These are phyloP conservation scores for Chelonus insularis DNA, from an alignment of 1,140 invertebrate species.

Conservation along the genomic window DNA sequence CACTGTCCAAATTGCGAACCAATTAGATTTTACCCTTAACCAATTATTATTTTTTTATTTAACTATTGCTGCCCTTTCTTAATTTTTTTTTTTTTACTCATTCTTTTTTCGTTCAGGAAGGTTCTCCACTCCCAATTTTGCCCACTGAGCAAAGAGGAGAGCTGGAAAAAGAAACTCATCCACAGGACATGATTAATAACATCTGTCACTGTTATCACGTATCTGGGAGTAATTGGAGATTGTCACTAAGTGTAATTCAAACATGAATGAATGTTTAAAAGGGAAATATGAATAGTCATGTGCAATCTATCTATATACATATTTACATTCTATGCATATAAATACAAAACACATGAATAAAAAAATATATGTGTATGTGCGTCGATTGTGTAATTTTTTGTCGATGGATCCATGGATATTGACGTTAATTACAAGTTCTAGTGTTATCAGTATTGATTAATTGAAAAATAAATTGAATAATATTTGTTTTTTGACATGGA, in stretches of 20 bases:
- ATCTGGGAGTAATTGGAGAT: slow-evolving; percentile 28
- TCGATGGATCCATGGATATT: too few relatives aligned
- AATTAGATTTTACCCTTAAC: slow-evolving; percentile 56
- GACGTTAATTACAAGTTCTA: too few relatives aligned
- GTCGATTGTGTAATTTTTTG: slow-evolving; percentile 25
- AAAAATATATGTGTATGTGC: slow-evolving; percentile 13
- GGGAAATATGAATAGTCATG: slow-evolving; percentile 13
- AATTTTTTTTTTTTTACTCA: slow-evolving; percentile 35
- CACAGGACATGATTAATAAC: slow-evolving; percentile 55
- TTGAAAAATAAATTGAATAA: too few relatives aligned
- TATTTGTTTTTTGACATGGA: too few relatives aligned
- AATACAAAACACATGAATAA: not conserved
- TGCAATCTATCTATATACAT: slow-evolving; percentile 12
- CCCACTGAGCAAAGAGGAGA: slow-evolving; percentile 83
- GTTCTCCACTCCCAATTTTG: slow-evolving; percentile 68
- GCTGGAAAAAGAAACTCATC: slow-evolving; percentile 71
- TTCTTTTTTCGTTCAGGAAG: slow-evolving; percentile 41
- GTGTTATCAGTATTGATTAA: too few relatives aligned
- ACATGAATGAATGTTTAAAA: slow-evolving; percentile 22
- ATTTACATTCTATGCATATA: not conserved
- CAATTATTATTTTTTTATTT: slow-evolving; percentile 46
- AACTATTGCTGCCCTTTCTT: slow-evolving; percentile 31
- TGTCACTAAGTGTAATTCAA: slow-evolving; percentile 27
- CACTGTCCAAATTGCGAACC: slow-evolving; percentile 47
- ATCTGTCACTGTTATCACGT: slow-evolving; percentile 32